These are phyloP conservation scores for Chloromyia formosa DNA, from an alignment of 2,888 invertebrate species.

Conservation along the genomic window DNA sequence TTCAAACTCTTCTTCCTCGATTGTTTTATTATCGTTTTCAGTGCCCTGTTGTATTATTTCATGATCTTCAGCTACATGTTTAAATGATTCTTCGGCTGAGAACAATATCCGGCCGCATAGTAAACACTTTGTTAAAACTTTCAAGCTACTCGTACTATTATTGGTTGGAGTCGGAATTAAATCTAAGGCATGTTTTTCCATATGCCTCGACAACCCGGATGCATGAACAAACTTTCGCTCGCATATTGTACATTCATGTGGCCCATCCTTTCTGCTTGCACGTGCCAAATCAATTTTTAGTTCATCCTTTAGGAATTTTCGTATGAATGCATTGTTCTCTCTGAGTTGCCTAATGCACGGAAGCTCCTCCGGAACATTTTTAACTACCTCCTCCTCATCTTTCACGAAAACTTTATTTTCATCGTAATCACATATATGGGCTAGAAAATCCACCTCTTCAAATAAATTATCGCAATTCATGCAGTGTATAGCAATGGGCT, in stretches of 20 bases:
- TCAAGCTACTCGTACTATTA: conserved; percentile 52
- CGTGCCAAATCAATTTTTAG: conserved; percentile 54
- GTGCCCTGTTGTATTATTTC: conserved; percentile 48
- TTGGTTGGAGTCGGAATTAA: conserved; percentile 55
- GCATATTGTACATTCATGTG: conserved; percentile 61
- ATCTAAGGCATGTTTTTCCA: conserved; percentile 63
- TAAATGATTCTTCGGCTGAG: conserved; percentile 53
- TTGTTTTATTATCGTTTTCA: conserved; percentile 50
- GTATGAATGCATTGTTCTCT: conserved; percentile 61
- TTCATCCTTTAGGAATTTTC: conserved; percentile 61
- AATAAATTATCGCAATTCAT: conserved; percentile 57
- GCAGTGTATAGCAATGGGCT: conserved; percentile 55
- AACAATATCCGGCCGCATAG: conserved; percentile 60
- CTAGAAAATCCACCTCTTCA: conserved; percentile 53
- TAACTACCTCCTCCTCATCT: conserved; percentile 38
- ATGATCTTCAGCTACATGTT: conserved; percentile 56
- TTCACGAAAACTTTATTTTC: conserved; percentile 53
- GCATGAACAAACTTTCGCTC: conserved; percentile 63
- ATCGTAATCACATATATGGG: conserved; percentile 57
- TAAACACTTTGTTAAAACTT: conserved; percentile 58
- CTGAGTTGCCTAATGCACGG: conserved; percentile 57
- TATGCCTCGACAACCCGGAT: conserved; percentile 61
- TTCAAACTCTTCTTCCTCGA: conserved; percentile 47
- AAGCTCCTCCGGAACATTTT: conserved; percentile 49
- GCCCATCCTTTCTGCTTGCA: conserved; percentile 55